Evolutionary conservation across 2,113 vertebrate genomes (phyloP).

Genomic region (Coptodon bakossiorum): DNA sequence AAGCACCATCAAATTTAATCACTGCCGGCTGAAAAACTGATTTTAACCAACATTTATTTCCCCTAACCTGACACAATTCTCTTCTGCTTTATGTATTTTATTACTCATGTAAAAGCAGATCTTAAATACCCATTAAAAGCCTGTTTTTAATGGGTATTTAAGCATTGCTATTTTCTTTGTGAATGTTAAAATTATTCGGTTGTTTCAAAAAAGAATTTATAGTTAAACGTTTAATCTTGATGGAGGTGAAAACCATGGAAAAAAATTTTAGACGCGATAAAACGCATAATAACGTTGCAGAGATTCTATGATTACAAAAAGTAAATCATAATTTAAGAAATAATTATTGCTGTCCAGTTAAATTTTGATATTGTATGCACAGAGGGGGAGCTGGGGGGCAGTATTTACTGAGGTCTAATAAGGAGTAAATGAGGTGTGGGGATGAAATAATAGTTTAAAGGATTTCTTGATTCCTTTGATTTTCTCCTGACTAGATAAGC

Average conservation of each 20-base stretch:
- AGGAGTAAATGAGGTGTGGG: slow-evolving; percentile 24
- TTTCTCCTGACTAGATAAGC: slow-evolving; percentile 15
- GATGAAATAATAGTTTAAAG: slow-evolving; percentile 19
- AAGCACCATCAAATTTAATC: background rate
- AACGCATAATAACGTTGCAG: background rate
- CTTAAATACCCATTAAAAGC: background rate
- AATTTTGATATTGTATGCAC: background rate
- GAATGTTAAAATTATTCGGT: background rate
- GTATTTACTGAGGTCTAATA: slow-evolving; percentile 11
- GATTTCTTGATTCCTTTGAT: slow-evolving; percentile 18
- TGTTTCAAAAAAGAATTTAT: background rate
- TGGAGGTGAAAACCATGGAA: background rate
- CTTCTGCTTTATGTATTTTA: background rate
- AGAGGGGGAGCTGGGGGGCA: background rate
- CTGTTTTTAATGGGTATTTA: background rate
- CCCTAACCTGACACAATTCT: background rate
- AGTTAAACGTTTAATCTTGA: background rate
- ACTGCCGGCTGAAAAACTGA: rapidly evolving
- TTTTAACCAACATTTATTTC: background rate
- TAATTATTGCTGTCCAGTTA: background rate
- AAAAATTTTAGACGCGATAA: background rate
- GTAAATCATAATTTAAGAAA: background rate
- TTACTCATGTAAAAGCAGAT: background rate
- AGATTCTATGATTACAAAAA: background rate
- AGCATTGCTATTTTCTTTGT: background rate